A percentile compares a stretch with the other conserved stretches of the same genome.
phyloP scores from a whole-genome alignment of 2,888 invertebrate species.

The Philhelius pedissequus region DNA sequence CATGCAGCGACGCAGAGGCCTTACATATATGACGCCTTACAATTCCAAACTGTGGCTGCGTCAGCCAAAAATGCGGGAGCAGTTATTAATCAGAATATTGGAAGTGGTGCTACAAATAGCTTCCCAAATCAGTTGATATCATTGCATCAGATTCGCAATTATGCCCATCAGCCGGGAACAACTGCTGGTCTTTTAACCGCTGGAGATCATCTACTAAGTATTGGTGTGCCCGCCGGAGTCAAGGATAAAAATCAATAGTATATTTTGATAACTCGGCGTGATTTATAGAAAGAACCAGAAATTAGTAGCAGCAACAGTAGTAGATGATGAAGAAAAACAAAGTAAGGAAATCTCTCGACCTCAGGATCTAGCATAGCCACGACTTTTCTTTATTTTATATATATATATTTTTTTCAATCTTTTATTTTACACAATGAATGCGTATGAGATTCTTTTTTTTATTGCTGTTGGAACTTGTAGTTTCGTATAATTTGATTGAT shows the following conservation, averaged over 20 bases:
- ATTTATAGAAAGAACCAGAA: constrained; percentile 54
- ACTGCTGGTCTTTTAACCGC: constrained; percentile 83
- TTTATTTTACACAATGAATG: neutral
- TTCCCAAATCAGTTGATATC: constrained; percentile 97
- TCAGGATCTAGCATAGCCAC: constrained; percentile 68
- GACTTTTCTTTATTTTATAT: constrained; percentile 38
- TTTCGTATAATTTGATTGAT: constrained; percentile 43
- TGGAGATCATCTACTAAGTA: constrained; percentile 83
- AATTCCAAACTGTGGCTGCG: constrained; percentile 83
- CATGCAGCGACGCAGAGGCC: constrained; percentile 80
- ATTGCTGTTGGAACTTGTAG: neutral
- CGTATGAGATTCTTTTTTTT: constrained; percentile 1
- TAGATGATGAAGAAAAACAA: constrained; percentile 12
- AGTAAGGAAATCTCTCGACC: constrained; percentile 56
- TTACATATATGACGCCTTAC: constrained; percentile 94
- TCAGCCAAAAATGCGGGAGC: constrained; percentile 30
- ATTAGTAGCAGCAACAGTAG: constrained; percentile 3
- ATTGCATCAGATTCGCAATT: constrained; percentile 97
- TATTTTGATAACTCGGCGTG: constrained; percentile 61
- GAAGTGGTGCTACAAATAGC: constrained; percentile 80
- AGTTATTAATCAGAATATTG: constrained; percentile 70
- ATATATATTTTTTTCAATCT: constrained; percentile 1
- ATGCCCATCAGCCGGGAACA: constrained; percentile 90
- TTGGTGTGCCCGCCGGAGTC: constrained; percentile 76
- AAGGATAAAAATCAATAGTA: constrained; percentile 78